Base-by-base conservation (phyloP, 92 coral and sea anemone genomes). In the Umimayanthus kanabou region DNA sequence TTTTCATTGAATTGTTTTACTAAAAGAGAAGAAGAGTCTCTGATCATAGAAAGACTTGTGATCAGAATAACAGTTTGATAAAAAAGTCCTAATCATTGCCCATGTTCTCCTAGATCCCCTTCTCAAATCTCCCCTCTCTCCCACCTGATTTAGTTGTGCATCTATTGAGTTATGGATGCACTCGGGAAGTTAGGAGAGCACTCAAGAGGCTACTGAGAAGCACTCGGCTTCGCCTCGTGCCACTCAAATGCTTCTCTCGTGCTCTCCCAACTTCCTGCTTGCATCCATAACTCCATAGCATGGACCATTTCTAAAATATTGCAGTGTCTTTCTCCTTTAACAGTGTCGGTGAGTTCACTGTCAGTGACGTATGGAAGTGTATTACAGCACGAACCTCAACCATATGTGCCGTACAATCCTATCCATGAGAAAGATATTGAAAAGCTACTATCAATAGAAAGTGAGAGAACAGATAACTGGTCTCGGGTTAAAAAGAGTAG, bases 351-450 rank as follows among this genome's bases (percentile, higher is more conserved):
- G 5, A 83, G 87, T 83, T 83, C 87, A 23, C 42, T 83, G 77
- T 83, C 87, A 43, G 58, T 69, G 65, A 83, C 85, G 4, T 90
- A 69, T 80, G 92, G 94, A 5, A 96, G 95, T 18, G 91, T 94
- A 4, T 73, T 97, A 55, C 89, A 94, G 50, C 96, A 97, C 69
- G 99, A 97, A 70, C 99, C 99, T 14, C 99, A 96, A 77, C 97
- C 97, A 13, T 97, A 97, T 45, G 99, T 97, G 22, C 93, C 99
- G 22, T 86, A 92, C 79, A 97, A 97, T 86, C 99, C 99, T 2
- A 97, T 97, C 79, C 95, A 90, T 39, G 95, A 94, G 76, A 91
- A 92, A 69, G 99, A 97, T 78, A 92, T 97, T 33, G 99, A 97
- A 77, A 91, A 93, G 50, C 90, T 97, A 39, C 92, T 97, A 50